Evolutionary conservation across 2,113 vertebrate genomes (phyloP).

Genomic region (Otis tarda): DNA sequence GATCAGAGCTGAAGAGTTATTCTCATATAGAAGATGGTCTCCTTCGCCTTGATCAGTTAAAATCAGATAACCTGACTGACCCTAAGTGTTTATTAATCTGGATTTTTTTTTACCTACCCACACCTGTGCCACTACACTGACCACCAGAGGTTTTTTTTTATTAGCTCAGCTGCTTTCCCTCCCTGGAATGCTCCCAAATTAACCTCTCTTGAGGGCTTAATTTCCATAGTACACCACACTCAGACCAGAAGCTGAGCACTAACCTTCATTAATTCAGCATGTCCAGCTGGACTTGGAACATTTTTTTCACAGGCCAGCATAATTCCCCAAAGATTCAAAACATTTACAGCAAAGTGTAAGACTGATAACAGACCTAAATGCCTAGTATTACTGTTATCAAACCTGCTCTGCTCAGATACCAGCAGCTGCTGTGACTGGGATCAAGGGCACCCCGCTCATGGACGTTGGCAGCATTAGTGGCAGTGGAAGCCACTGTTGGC

Average conservation of each 20-base stretch:
- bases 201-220: neutral
- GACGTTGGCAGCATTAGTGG: neutral
- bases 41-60: neutral
- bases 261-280: neutral
- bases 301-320: neutral
- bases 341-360: neutral
- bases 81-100: neutral
- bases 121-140: neutral
- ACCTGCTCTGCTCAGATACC: neutral
- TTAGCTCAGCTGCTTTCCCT: neutral
- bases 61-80: neutral
- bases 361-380: neutral
- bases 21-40: neutral
- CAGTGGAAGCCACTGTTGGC: neutral
- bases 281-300: neutral
- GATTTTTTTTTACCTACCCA: neutral
- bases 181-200: neutral
- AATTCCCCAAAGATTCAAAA: neutral
- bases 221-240: neutral
- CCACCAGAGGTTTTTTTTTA: neutral
- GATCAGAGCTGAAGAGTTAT: neutral
- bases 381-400: neutral
- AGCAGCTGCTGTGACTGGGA: neutral
- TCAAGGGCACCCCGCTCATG: neutral
- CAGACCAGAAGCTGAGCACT: neutral